Percentiles rank a stretch among this genome's conserved stretches.
Conservation (phyloP, 2,888 invertebrate genomes). For the Nemoura dubitans region DNA sequence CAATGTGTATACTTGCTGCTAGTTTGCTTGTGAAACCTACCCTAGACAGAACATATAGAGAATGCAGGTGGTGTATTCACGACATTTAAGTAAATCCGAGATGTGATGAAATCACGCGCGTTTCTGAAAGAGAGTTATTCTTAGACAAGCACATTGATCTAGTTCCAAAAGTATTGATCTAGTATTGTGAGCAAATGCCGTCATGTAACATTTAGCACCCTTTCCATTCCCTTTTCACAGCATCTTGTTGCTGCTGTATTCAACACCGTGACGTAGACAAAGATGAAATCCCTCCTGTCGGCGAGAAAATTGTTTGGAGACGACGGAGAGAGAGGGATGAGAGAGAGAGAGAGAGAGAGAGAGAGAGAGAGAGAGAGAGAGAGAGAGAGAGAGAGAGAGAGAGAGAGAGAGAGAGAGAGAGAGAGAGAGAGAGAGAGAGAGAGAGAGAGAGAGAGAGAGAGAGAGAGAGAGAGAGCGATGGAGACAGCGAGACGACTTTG, state of each 20-base stretch:
- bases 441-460: not conserved
- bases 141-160: not conserved
- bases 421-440: constrained; percentile 14
- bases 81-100: not conserved
- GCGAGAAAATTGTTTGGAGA: not conserved
- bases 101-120: not conserved
- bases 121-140: constrained; percentile 13
- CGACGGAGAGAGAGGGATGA: not conserved
- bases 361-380: constrained; percentile 16
- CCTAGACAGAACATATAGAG: not conserved
- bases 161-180: not conserved
- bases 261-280: not conserved
- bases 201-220: constrained; percentile 12
- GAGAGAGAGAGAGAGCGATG: constrained; percentile 3
- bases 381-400: constrained; percentile 10
- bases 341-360: not conserved
- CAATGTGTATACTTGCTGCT: not conserved
- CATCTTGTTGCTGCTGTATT: constrained; percentile 4
- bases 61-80: not conserved
- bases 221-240: not conserved
- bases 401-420: not conserved
- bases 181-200: not conserved
- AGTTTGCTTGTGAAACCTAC: not conserved
- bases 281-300: constrained; percentile 7
- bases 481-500: constrained; percentile 3